A percentile compares a stretch with the other conserved stretches of the same genome.
Conservation (phyloP, 1,140 invertebrate species). For the Fopius arisanus region DNA sequence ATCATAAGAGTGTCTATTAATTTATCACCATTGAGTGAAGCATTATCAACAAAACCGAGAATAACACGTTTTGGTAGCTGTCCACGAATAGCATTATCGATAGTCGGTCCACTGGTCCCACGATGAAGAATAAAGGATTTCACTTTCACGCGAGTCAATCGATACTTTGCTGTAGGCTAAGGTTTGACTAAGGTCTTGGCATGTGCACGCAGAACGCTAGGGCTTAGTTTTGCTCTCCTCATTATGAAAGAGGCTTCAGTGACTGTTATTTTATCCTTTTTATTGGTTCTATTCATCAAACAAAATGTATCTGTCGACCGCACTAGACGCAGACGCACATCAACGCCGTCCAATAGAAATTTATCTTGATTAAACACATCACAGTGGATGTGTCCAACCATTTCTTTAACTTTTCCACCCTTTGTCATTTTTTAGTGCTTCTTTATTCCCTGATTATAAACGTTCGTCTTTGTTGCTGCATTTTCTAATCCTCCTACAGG, state of each 20-base stretch:
- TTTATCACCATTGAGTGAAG: constrained; percentile 53
- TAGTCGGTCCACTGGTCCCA: constrained; percentile 45
- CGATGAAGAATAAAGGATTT: constrained; percentile 52
- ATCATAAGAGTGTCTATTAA: constrained; percentile 51
- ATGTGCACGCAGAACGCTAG: constrained; percentile 48
- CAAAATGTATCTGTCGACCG: too few relatives aligned
- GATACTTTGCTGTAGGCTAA: constrained; percentile 54
- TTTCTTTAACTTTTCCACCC: not conserved
- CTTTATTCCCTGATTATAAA: not conserved
- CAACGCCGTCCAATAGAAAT: too few relatives aligned
- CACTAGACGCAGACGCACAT: too few relatives aligned
- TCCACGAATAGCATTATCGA: constrained; percentile 30
- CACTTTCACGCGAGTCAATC: constrained; percentile 52
- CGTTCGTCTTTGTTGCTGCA: not conserved
- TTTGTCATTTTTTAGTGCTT: not conserved
- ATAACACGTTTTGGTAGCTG: constrained; percentile 55
- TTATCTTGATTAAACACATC: too few relatives aligned
- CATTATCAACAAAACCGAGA: constrained; percentile 54
- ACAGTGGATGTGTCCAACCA: not conserved
- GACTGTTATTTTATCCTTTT: constrained; percentile 31
- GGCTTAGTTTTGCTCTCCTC: constrained; percentile 48
- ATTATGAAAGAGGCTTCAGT: constrained; percentile 49
- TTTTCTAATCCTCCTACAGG: not conserved
- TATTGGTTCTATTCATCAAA: too few relatives aligned
- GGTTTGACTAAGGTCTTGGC: constrained; percentile 48